These are phyloP conservation scores for Trimorus sp. DNA, from an alignment of 2,888 invertebrate genomes.

Conservation along the genomic window DNA sequence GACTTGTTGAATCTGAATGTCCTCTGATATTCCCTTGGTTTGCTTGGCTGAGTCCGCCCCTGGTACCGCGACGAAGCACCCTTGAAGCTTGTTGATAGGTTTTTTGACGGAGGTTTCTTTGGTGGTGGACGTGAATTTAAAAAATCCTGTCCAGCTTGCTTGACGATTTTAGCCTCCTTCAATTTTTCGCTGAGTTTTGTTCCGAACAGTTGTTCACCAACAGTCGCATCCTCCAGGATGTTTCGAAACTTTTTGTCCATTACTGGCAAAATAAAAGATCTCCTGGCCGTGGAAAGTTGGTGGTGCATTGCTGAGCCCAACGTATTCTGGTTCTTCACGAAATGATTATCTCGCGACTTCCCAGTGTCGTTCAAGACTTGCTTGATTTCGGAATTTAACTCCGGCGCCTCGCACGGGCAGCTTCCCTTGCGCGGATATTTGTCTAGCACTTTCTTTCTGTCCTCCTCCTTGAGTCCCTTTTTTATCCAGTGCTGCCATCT, in stretches of 20 bases:
- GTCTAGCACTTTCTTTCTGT: not conserved
- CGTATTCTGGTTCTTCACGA: conserved; percentile 31
- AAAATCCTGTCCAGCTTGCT: not conserved
- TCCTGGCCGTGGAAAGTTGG: conserved; percentile 1
- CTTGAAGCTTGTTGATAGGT: not conserved
- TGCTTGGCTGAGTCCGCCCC: conserved; percentile 2
- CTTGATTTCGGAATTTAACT: not conserved
- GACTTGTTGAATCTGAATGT: conserved; percentile 20
- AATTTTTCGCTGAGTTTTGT: not conserved
- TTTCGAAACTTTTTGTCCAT: conserved; percentile 8
- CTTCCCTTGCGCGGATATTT: conserved; percentile 1
- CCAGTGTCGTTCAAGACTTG: not conserved
- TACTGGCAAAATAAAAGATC: conserved; percentile 12
- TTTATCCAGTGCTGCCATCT: conserved; percentile 3
- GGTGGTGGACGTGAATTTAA: not conserved
- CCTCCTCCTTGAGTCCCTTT: not conserved
- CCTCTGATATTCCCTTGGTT: not conserved
- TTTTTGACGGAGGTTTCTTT: not conserved
- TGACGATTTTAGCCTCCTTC: not conserved
- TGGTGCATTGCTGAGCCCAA: conserved; percentile 12
- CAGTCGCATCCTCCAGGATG: not conserved
- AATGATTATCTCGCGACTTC: conserved; percentile 1
- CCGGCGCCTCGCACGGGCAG: not conserved
- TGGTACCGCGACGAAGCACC: not conserved
- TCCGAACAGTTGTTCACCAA: not conserved